Base-by-base conservation (phyloP, 2,113 vertebrate species). In the Drymodes brunneopygia region DNA sequence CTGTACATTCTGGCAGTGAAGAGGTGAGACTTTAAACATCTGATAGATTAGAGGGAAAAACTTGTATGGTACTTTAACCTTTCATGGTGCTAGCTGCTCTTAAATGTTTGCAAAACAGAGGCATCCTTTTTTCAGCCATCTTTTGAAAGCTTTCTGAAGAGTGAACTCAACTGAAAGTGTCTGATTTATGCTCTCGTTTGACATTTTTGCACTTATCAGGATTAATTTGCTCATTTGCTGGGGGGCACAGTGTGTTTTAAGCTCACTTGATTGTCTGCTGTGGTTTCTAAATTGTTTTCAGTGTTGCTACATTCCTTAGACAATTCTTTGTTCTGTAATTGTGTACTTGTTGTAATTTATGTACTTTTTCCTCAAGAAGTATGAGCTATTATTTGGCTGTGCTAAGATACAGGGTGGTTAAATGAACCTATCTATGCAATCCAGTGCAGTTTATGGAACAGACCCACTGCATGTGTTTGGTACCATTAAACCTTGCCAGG, bases 311-410 rank as follows among this genome's bases (percentile, higher is more conserved):
- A 23, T 84, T 95, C 72, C 40, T 86, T 86, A 48, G 15, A 15
- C 35, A 58, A 23, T 83, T 92, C 33, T 23, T 86, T 89, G 33
- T 86, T 88, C 65, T 89, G 15, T 47, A 56, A 79, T 33, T 62
- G 35, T 94, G 77, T 47, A 31, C n/a, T 82, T 82, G 33, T 62
- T 83, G 35, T 69, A 75, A 84, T 94, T 91, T 84, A 81, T 81
- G 8, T 77, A 53, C 20, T 40, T 80, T 78, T 90, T 33, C 44
- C 56, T 40, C 47, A 51, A 62, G 67, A 84, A 56, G 36, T 78
- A 65, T 78, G 91, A 94, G 65, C 91, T 84, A 3, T 89, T 92
- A 71, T 48, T 96, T 96, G 94, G 72, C 92, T 67, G 24, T 60
- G 65, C 72, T 84, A 67, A 42, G 0, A 0, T 60, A 56, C 80